phyloP scores from a whole-genome alignment of 1,140 invertebrate genomes.

The Lineus longissimus region DNA sequence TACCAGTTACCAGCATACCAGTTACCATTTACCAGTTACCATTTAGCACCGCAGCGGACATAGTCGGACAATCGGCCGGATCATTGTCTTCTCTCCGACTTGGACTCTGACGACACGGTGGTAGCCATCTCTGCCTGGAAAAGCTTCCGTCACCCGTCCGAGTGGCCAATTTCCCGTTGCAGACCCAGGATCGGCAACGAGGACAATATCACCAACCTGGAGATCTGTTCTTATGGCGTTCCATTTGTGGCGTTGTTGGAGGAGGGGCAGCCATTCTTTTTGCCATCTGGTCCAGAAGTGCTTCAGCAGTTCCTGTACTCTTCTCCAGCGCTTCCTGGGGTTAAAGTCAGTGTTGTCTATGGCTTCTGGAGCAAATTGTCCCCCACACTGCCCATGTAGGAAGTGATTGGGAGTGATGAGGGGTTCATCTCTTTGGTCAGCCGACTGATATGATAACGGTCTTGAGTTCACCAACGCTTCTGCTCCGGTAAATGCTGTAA shows the following conservation, averaged over 20 bases:
- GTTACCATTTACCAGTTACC: too few species aligned
- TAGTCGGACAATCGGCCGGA: too few species aligned
- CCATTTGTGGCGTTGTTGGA: constrained; percentile 5
- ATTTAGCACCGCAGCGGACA: too few species aligned
- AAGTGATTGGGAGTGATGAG: constrained; percentile 16
- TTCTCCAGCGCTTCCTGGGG: constrained; percentile 10
- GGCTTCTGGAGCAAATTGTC: constrained; percentile 8
- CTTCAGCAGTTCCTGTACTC: constrained; percentile 13
- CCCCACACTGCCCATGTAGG: constrained; percentile 10
- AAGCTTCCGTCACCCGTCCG: not conserved
- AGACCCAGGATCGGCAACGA: not conserved
- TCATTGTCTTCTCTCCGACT: too few species aligned
- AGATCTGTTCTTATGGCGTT: not conserved
- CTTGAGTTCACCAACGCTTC: constrained; percentile 11
- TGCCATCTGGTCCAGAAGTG: constrained; percentile 21
- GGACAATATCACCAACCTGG: constrained; percentile 8
- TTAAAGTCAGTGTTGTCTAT: constrained; percentile 5
- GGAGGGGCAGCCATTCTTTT: constrained; percentile 11
- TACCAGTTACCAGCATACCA: too few species aligned
- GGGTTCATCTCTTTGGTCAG: constrained; percentile 3
- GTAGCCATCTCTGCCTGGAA: too few species aligned
- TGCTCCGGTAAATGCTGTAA: constrained; percentile 11
- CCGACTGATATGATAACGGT: constrained; percentile 10
- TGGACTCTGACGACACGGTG: too few species aligned
- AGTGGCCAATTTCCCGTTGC: constrained; percentile 6